These are phyloP conservation scores for Cyprinodon brontotheroides DNA, from an alignment of 2,113 vertebrate species.

Conservation along the genomic window DNA sequence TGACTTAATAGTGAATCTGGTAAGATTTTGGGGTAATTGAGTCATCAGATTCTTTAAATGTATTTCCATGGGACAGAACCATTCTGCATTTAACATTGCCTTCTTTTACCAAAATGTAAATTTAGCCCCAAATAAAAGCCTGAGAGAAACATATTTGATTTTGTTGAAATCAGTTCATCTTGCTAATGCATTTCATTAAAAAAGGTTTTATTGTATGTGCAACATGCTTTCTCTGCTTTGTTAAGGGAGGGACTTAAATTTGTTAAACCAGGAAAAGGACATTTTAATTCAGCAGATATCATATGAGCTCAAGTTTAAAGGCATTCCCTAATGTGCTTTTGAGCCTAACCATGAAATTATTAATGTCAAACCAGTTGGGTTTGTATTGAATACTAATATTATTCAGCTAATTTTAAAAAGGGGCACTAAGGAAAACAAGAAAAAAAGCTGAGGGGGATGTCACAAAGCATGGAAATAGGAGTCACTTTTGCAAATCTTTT, in stretches of 20 bases:
- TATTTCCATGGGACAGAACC: no score
- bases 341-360: neutral
- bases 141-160: neutral
- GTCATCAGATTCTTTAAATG: neutral
- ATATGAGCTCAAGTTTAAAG: neutral
- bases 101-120: neutral
- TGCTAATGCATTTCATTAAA: neutral
- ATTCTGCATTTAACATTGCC: neutral
- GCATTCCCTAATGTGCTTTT: neutral
- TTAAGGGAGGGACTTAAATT: neutral
- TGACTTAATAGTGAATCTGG: neutral
- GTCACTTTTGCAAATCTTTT: neutral
- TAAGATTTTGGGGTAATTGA: neutral
- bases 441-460: neutral
- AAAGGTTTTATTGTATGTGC: neutral
- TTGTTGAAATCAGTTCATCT: neutral
- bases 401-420: neutral
- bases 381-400: neutral
- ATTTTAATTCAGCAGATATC: neutral
- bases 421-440: neutral
- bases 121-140: neutral
- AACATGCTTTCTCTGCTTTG: neutral
- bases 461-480: neutral
- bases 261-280: neutral
- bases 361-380: neutral